phyloP scores from a whole-genome alignment of 2,797 vertebrate genomes.

The Dromococcyx pavoninus region DNA sequence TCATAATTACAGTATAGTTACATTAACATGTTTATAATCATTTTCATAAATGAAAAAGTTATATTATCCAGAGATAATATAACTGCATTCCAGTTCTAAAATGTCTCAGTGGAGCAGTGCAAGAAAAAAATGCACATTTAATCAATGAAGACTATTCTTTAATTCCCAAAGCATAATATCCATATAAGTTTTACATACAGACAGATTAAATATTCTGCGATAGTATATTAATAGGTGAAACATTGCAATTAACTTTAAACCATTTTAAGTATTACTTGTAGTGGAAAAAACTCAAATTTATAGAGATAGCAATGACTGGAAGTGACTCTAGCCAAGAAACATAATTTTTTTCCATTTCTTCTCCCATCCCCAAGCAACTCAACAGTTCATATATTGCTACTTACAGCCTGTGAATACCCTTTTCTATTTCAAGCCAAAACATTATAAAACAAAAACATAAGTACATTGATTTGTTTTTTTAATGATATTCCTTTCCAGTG shows the following conservation, averaged over 20 bases:
- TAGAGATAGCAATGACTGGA: background rate
- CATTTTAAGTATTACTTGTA: background rate
- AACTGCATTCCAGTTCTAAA: background rate
- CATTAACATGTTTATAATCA: background rate
- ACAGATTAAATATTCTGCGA: background rate
- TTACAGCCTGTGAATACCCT: background rate
- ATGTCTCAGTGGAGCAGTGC: background rate
- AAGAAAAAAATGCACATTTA: background rate
- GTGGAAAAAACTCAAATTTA: background rate
- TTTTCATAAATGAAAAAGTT: background rate
- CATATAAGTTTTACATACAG: background rate
- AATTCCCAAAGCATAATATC: background rate
- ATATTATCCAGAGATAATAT: background rate
- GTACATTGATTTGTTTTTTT: background rate
- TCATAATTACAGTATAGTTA: background rate
- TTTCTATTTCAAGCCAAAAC: background rate
- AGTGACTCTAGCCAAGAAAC: background rate
- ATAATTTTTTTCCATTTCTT: background rate
- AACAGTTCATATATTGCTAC: background rate
- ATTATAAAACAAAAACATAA: background rate
- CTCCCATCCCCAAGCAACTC: background rate
- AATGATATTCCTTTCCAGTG: background rate
- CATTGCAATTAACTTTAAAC: background rate
- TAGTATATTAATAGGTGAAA: background rate
- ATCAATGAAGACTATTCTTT: background rate